Conservation (phyloP, 2,797 vertebrate genomes). For the Eulemur rubriventer region DNA sequence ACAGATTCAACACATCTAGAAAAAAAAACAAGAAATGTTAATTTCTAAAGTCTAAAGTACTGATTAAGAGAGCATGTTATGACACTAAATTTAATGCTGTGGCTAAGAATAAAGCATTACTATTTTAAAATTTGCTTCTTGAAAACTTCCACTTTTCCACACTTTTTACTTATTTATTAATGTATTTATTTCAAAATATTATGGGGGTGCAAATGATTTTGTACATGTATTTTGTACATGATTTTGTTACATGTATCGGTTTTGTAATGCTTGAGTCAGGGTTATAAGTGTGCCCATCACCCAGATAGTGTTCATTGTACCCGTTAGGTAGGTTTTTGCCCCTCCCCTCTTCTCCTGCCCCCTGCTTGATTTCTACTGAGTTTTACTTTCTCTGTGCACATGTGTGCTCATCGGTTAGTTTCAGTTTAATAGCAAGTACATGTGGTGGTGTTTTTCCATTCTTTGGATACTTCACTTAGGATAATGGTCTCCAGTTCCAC, state of each 20-base stretch:
- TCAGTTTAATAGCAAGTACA: neutral
- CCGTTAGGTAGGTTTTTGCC: neutral
- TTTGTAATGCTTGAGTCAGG: neutral
- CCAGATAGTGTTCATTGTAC: neutral
- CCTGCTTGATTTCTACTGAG: neutral
- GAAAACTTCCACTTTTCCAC: neutral
- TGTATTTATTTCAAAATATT: neutral
- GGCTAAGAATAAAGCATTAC: conserved; percentile 31
- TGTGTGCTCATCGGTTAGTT: neutral
- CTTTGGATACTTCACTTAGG: neutral
- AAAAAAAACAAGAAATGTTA: neutral
- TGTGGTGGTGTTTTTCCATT: neutral
- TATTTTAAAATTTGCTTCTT: conserved; percentile 11
- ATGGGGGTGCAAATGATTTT: neutral
- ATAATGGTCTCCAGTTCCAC: neutral
- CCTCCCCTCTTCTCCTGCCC: neutral
- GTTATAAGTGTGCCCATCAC: neutral
- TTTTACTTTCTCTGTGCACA: neutral
- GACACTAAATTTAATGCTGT: neutral
- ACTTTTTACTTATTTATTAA: neutral
- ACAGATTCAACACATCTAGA: neutral
- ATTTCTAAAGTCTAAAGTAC: conserved; percentile 16
- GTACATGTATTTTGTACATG: no score
- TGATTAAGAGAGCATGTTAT: neutral
- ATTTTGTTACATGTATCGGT: neutral